Percentiles rank a stretch among this genome's conserved stretches.
phyloP scores from a whole-genome alignment of 1,140 invertebrate species.

The Heliconius himera region DNA sequence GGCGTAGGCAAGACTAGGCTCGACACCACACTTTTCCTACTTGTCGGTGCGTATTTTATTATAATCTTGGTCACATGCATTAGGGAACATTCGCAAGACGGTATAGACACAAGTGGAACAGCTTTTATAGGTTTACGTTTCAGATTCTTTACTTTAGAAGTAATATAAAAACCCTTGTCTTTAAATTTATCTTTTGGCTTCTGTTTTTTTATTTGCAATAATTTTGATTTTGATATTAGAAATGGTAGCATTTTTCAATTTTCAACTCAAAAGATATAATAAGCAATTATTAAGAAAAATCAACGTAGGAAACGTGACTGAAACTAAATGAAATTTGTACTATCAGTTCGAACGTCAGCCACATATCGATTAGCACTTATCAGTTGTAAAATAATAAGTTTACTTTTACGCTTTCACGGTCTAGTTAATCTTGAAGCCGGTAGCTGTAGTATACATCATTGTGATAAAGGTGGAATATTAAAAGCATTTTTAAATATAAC shows the following conservation, averaged over 20 bases:
- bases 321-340: slow-evolving; percentile 28
- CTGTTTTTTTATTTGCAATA: slow-evolving; percentile 59
- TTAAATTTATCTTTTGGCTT: slow-evolving; percentile 44
- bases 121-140: slow-evolving; percentile 51
- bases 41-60: slow-evolving; percentile 63
- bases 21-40: slow-evolving; percentile 58
- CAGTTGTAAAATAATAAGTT: slow-evolving; percentile 34
- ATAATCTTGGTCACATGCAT: slow-evolving; percentile 68
- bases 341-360: slow-evolving; percentile 43
- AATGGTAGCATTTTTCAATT: slow-evolving; percentile 59
- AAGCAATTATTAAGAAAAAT: background rate
- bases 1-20: slow-evolving; percentile 56
- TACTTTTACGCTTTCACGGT: slow-evolving; percentile 43
- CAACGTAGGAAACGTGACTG: background rate
- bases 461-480: background rate
- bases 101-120: slow-evolving; percentile 36
- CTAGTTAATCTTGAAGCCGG: slow-evolving; percentile 51
- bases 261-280: background rate
- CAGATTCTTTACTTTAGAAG: slow-evolving; percentile 44
- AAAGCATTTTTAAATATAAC: too few relatives aligned
- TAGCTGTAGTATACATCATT: slow-evolving; percentile 2
- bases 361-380: slow-evolving; percentile 53
- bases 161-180: slow-evolving; percentile 41
- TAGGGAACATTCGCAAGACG: slow-evolving; percentile 58
- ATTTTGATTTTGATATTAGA: slow-evolving; percentile 66